A percentile compares a stretch with the other conserved stretches of the same genome.
Conservation (phyloP, 2,797 vertebrate genomes). For the Pterois miles region DNA sequence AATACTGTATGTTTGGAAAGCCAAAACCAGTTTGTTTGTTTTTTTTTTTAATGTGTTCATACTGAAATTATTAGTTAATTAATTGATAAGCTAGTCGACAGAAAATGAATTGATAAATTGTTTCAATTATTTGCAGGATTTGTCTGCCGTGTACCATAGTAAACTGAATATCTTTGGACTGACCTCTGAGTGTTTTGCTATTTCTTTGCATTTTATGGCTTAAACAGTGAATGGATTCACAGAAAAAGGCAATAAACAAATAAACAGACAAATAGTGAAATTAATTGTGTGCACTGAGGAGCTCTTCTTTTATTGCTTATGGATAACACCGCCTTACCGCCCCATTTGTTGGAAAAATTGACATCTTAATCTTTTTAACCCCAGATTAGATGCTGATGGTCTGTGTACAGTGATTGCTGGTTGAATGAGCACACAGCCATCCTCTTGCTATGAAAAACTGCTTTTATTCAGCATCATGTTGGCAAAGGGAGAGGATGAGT, state of each 20-base stretch:
- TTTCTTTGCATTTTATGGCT: no score
- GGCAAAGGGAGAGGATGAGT: no score
- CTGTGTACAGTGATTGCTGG: not conserved
- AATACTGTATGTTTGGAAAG: not conserved
- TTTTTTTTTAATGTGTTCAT: not conserved
- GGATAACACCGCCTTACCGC: not conserved
- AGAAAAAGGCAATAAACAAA: not conserved
- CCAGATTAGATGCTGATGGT: not conserved
- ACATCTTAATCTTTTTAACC: not conserved
- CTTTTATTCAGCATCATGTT: not conserved
- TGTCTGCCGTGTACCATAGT: no score
- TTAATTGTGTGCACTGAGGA: not conserved
- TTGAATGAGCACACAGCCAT: not conserved
- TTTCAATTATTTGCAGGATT: no score
- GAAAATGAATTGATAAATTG: no score
- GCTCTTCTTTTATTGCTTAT: not conserved
- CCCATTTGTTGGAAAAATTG: constrained; percentile 2
- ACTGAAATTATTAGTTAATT: not conserved
- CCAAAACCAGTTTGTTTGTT: not conserved
- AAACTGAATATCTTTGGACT: not conserved
- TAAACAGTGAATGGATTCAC: not conserved
- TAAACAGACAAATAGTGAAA: not conserved
- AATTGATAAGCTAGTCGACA: not conserved
- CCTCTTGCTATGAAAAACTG: not conserved
- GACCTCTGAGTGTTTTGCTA: not conserved